Conservation (phyloP, 2,113 vertebrate genomes). For the Cynopterus brachyotis region DNA sequence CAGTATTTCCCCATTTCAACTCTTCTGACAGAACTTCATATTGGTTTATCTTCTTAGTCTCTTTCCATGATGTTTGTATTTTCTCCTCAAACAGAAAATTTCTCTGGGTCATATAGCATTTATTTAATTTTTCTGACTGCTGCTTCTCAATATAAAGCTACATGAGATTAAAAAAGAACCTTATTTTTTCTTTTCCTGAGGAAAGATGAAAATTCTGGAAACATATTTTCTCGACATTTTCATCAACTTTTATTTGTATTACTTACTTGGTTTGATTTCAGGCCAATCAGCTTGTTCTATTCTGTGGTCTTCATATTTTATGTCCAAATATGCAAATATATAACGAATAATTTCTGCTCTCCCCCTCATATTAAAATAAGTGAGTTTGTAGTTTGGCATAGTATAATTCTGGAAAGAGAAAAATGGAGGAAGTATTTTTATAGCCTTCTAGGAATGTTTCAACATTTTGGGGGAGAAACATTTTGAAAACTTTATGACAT, state of each 20-base stretch:
- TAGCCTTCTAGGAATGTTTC: not conserved
- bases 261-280: slow-evolving; percentile 86
- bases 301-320: slow-evolving; percentile 84
- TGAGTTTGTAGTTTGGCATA: slow-evolving; percentile 87
- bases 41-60: not conserved
- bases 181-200: not conserved
- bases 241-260: accelerated
- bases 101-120: not conserved
- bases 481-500: slow-evolving; percentile 6
- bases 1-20: not conserved
- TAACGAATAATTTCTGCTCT: slow-evolving; percentile 87
- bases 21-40: not conserved
- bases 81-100: not conserved
- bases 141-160: not conserved
- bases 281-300: slow-evolving; percentile 85
- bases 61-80: not conserved
- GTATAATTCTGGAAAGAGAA: slow-evolving; percentile 54
- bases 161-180: not conserved
- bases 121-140: not conserved
- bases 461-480: not conserved
- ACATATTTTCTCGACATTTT: not conserved
- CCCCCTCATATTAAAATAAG: slow-evolving; percentile 87
- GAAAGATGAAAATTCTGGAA: slow-evolving; percentile 1
- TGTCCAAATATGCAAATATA: slow-evolving; percentile 84
- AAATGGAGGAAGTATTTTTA: not conserved